Evolutionary conservation across 2,888 invertebrate genomes (phyloP), one percentile per base, ranked within the genome.

Genomic region (Coleophora flavipennella): DNA sequence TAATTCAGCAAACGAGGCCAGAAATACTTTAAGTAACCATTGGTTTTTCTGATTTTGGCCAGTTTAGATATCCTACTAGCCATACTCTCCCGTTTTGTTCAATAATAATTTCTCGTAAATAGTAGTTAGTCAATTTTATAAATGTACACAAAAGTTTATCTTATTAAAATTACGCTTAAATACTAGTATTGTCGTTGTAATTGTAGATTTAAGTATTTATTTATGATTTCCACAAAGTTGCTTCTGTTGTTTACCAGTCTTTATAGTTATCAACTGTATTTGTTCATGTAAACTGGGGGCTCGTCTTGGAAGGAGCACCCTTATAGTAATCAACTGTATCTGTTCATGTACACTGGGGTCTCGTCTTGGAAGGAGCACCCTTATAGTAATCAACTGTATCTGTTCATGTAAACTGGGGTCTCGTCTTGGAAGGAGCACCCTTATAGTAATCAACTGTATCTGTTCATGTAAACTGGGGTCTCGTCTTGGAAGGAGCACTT

Each of bases 141-240:
- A 31, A n/a, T 31, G 4, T n/a, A 10, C 31, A 31, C 31, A 10
- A 12, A 31, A 2, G n/a, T 20, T 32, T 28, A 20, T 4, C 20
- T 20, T 20, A 20, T 38, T 45, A 41, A 45, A 44, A 42, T 31
- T 45, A 49, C 45, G 45, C 46, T 49, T 43, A 37, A 45, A 41
- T 31, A 41, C 37, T 43, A 49, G 43, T 46, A 41, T 39, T 44
- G 37, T 41, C 40, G 36, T 20, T 35, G 28, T 26, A 20, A 20
- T 20, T 20, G 6, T 4, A 20, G 20, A 20, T 20, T 20, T 20
- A 20, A 20, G 20, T 20, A 20, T 20, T 20, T 20, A 20, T 20
- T 20, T 20, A 20, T 20, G 3, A 20, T 4, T 20, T 6, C 6
- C 20, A 20, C 20, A 20, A 20, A 20, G 20, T 20, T 29, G 6